Evolutionary conservation across 2,888 invertebrate genomes (phyloP).

Genomic region (Chrysopilus asiliformis): DNA sequence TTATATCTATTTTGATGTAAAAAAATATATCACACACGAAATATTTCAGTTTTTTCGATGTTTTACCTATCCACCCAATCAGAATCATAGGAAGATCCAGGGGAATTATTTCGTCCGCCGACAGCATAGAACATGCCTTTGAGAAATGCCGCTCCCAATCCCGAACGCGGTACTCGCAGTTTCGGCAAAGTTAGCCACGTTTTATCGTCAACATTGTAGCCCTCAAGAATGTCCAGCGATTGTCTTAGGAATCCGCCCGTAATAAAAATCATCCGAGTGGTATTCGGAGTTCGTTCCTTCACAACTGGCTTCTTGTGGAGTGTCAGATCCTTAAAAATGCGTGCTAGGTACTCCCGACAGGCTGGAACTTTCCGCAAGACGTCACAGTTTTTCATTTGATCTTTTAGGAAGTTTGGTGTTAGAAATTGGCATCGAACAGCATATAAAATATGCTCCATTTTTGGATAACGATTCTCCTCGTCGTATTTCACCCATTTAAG

Average conservation of each 20-base stretch:
- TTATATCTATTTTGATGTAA: slow-evolving; percentile 47
- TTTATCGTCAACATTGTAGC: slow-evolving; percentile 75
- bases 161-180: slow-evolving; percentile 78
- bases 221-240: slow-evolving; percentile 76
- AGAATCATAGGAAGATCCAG: slow-evolving; percentile 74
- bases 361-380: slow-evolving; percentile 77
- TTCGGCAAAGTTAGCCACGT: slow-evolving; percentile 71
- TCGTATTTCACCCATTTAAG: slow-evolving; percentile 85
- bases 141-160: slow-evolving; percentile 72
- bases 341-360: slow-evolving; percentile 77
- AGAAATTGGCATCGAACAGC: slow-evolving; percentile 86
- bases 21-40: not conserved
- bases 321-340: slow-evolving; percentile 82
- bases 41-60: not conserved
- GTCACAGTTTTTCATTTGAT: slow-evolving; percentile 83
- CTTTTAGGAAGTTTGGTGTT: slow-evolving; percentile 78
- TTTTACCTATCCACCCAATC: slow-evolving; percentile 60
- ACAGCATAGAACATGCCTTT: slow-evolving; percentile 85
- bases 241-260: slow-evolving; percentile 82
- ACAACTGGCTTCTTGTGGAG: slow-evolving; percentile 75
- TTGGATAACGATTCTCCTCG: slow-evolving; percentile 66
- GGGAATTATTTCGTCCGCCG: slow-evolving; percentile 83
- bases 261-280: slow-evolving; percentile 79
- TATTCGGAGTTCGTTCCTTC: slow-evolving; percentile 75
- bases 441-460: slow-evolving; percentile 76